These are phyloP conservation scores for Cecropterus lyciades DNA, from an alignment of 1,140 invertebrate genomes.

Conservation along the genomic window DNA sequence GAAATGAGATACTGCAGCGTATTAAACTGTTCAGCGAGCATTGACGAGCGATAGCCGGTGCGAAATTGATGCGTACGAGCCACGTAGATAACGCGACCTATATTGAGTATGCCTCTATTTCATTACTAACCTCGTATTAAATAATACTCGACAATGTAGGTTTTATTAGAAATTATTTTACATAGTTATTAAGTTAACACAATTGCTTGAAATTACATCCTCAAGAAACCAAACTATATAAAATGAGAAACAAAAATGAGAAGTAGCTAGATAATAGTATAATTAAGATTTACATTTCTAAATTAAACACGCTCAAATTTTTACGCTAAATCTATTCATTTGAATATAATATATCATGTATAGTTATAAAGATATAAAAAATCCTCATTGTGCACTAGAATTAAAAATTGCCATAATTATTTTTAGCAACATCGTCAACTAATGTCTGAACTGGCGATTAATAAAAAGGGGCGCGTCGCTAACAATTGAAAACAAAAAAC, in stretches of 20 bases:
- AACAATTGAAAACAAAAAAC: constrained; percentile 34
- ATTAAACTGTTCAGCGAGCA: constrained; percentile 8
- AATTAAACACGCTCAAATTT: no score
- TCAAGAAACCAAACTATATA: no score
- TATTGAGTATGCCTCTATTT: neutral
- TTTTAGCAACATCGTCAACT: constrained; percentile 26
- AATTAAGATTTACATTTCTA: no score
- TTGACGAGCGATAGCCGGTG: constrained; percentile 17
- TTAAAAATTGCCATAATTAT: constrained; percentile 24
- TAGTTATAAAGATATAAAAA: neutral
- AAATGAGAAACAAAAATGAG: no score
- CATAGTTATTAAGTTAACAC: no score
- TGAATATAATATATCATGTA: no score
- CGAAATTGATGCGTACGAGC: constrained; percentile 4
- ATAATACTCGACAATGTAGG: no score
- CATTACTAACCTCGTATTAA: neutral
- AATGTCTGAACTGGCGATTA: constrained; percentile 21
- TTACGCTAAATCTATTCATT: no score
- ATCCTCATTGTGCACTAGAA: neutral
- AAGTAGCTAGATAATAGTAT: no score
- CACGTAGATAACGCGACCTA: neutral
- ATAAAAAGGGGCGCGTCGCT: constrained; percentile 25
- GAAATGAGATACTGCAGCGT: constrained; percentile 42
- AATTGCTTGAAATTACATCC: no score
- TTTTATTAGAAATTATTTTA: no score